Evolutionary conservation across 2,797 vertebrate genomes (phyloP), one percentile per base, ranked within the genome.

Genomic region (Cetoscarus ocellatus): DNA sequence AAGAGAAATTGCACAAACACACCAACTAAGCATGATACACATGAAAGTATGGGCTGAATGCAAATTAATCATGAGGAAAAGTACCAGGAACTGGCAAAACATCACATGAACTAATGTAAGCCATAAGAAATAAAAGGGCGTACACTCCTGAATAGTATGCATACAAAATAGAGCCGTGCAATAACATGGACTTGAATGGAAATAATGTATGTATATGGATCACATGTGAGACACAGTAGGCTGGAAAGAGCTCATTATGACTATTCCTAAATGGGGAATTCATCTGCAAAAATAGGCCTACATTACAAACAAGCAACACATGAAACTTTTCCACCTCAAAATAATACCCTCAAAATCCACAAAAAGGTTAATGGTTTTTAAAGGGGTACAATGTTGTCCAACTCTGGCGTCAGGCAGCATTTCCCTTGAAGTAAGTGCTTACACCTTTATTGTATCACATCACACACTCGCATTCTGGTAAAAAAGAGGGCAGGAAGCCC

Each of bases 201-300:
- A 52, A 68, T 83, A 77, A 88, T 77, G 70, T 66, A 66, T 54
- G 53, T 63, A 66, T 48, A 39, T 15, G 11, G 27, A 81, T 75
- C 42, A 70, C 63, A 77, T 56, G 19, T 78, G 57, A 50, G 34
- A 70, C 35, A 65, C 59, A 68, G 56, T 17, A 51, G 49, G 27
- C 52, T 1, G 7, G 66, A 77, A 35, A 77, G 9, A 58, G 59
- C 18, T 15, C 27, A 14, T 63, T 42, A 56, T 61, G 50, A 80
- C 70, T 69, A 66, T 14, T 44, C 17, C 48, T 65, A 27, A 43
- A 49, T 76, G 50, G 12, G 48, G 39, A 63, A 74, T 68, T 60
- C 1, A 80, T 70, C 75, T 59, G 40, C 12, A 70, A 66, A 73
- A 61, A 15, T 44, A 55, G 38, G 43, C 58, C 58, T 62, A 77